Base-by-base conservation (phyloP, 2,113 vertebrate species). In the Xenus cinereus region DNA sequence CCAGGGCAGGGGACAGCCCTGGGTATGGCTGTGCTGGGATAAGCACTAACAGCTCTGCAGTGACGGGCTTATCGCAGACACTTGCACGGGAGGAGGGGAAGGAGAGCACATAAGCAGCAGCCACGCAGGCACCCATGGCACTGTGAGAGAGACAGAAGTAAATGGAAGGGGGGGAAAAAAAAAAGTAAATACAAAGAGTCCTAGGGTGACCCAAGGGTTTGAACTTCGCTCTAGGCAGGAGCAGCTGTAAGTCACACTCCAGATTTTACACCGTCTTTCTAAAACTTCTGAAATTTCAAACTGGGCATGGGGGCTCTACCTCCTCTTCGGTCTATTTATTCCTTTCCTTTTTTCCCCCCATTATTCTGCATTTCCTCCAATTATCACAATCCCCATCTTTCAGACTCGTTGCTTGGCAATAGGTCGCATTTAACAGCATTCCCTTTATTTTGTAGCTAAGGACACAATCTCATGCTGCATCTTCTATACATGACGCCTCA, bases 271-370 rank as follows among this genome's bases (percentile, higher is more conserved):
- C 30, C 2, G 0, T 15, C 37, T 64, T 67, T 41, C 57, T 35
- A 20, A 59, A 81, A 67, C 15, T 20, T 80, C 30, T 72, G 51
- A 87, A 81, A 51, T 72, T 27, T 59, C 41, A 60, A 33, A 14
- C 12, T 19, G 14, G 12, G 48, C 2, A 4, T n/a, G 12, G 20
- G 8, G 19, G 9, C 6, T 72, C 48, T 43, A 32, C 30, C 5
- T 27, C 66, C 9, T 74, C 26, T 89, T 22, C 72, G 51, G 43
- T 60, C 9, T 50, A 30, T 63, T 77, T 74, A 59, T 39, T 39
- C 7, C 18, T 9, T 4, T 15, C 6, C 23, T 72, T 56, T 9
- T 5, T 0, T 3, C 7, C 6, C 1, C 3, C 3, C 30, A 10
- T 56, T n/a, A 53, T 37, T 64, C 41, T 86, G 39, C 17, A 67